phyloP scores from a whole-genome alignment of 2,888 invertebrate genomes.

The Andrena minutula region DNA sequence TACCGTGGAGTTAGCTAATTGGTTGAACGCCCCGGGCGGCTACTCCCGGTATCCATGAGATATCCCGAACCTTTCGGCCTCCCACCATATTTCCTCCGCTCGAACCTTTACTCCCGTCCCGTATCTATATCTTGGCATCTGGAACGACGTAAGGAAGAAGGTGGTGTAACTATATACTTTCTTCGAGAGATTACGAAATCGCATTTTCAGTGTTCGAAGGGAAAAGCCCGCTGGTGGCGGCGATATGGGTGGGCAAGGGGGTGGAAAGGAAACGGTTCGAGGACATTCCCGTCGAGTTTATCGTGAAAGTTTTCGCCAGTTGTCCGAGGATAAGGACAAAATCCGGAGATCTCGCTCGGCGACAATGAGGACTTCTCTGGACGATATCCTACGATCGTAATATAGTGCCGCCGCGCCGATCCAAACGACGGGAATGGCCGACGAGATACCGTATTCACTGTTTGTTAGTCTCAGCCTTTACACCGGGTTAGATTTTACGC shows the following conservation, averaged over 20 bases:
- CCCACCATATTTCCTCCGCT: conserved; percentile 53
- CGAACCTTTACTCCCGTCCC: conserved; percentile 41
- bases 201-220: conserved; percentile 61
- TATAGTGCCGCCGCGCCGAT: conserved; percentile 63
- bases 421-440: conserved; percentile 40
- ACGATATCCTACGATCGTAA: conserved; percentile 64
- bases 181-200: conserved; percentile 69
- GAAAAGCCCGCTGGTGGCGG: conserved; percentile 28
- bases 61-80: conserved; percentile 61
- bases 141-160: conserved; percentile 54
- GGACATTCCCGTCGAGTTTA: conserved; percentile 64
- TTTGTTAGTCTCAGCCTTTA: conserved; percentile 38
- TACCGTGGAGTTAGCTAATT: conserved; percentile 82
- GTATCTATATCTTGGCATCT: conserved; percentile 65
- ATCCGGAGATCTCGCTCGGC: conserved; percentile 63
- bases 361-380: conserved; percentile 64
- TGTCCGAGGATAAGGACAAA: conserved; percentile 69
- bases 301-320: conserved; percentile 69
- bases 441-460: conserved; percentile 53
- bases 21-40: conserved; percentile 81
- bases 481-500: conserved; percentile 2
- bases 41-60: conserved; percentile 76
- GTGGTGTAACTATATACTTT: conserved; percentile 61
- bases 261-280: conserved; percentile 44
- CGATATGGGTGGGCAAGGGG: neutral